Percentiles rank a stretch among this genome's conserved stretches.
Evolutionary conservation across 2,888 invertebrate genomes (phyloP).

Genomic region (Tenthredo notha): DNA sequence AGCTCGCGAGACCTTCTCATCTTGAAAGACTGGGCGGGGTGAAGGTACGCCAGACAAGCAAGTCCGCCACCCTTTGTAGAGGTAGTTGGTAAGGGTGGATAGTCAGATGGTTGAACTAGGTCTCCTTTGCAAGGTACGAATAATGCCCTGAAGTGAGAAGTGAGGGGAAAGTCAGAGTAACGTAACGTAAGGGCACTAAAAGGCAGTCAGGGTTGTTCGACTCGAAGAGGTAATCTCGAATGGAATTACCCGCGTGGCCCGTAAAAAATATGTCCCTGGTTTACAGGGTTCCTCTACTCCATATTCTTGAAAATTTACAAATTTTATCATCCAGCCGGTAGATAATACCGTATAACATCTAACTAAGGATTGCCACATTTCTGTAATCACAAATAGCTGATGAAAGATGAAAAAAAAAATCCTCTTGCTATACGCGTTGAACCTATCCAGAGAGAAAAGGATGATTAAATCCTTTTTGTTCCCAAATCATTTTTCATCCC

Average conservation of each 20-base stretch:
- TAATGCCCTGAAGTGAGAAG: conserved; percentile 25
- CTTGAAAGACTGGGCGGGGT: conserved; percentile 42
- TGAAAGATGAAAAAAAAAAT: not conserved
- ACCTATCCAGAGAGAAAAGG: not conserved
- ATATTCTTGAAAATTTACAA: conserved; percentile 28
- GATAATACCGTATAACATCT: not conserved
- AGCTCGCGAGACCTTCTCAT: conserved; percentile 47
- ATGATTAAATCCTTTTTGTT: conserved; percentile 5
- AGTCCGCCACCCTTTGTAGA: conserved; percentile 14
- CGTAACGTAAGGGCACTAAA: conserved; percentile 49
- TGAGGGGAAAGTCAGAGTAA: conserved; percentile 35
- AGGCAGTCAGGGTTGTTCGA: conserved; percentile 43
- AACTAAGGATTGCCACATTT: not conserved
- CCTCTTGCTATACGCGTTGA: not conserved
- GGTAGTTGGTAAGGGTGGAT: conserved; percentile 15
- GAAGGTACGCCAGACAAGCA: conserved; percentile 34
- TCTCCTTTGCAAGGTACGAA: conserved; percentile 25
- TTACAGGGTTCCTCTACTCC: not conserved
- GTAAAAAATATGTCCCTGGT: conserved; percentile 24
- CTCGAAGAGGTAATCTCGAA: conserved; percentile 38
- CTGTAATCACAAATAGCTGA: not conserved
- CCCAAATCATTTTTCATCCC: not conserved
- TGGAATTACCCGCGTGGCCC: conserved; percentile 48
- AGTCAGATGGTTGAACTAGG: conserved; percentile 37
- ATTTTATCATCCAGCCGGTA: not conserved